Base-by-base conservation (phyloP, 2,888 invertebrate genomes). In the Punctoribates punctum region DNA sequence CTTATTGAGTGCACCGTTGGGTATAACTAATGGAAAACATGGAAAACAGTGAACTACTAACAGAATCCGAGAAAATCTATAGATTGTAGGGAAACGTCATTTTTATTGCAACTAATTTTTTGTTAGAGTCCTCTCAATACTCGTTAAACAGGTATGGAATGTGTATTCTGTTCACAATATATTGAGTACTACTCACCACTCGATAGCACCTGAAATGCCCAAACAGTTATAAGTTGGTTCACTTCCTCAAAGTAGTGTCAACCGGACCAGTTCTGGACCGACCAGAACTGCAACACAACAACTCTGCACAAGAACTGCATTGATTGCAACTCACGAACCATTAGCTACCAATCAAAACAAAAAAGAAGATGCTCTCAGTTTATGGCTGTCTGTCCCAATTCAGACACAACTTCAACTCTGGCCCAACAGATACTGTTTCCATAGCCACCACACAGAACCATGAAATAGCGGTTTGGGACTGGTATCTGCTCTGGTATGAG, bases 81-180 rank as follows among this genome's bases (percentile, higher is more conserved):
- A 67, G 65, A 67, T 38, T 67, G 15, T 17, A 38, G 6, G 38
- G 11, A 67, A 20, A 67, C 65, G 38, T 67, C 65, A 67, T 67
- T 34, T 62, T 67, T 67, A 67, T 67, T 34, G 20, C 65, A 34
- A 38, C 27, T n/a, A 67, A 67, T 38, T 34, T 34, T 38, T 34
- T n/a, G 5, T 67, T 6, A 62, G 23, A 62, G 27, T 62, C 27
- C 9, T 60, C 27, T 67, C 3, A 67, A 67, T 38, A 67, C 65
- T 67, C 9, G 65, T 67, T 27, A 38, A 67, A 67, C 65, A 67
- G 65, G 65, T 67, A 62, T 67, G 65, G 38, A 67, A 67, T 67
- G 65, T 67, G 38, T 67, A 20, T 34, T 67, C 54, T 20, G 23
- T 20, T 23, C 38, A 67, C 27, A 25, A 25, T 23, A 60, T 25